Percentiles rank a stretch among this genome's conserved stretches.
Evolutionary conservation across 2,113 vertebrate genomes (phyloP).

Genomic region (Otus sunia): DNA sequence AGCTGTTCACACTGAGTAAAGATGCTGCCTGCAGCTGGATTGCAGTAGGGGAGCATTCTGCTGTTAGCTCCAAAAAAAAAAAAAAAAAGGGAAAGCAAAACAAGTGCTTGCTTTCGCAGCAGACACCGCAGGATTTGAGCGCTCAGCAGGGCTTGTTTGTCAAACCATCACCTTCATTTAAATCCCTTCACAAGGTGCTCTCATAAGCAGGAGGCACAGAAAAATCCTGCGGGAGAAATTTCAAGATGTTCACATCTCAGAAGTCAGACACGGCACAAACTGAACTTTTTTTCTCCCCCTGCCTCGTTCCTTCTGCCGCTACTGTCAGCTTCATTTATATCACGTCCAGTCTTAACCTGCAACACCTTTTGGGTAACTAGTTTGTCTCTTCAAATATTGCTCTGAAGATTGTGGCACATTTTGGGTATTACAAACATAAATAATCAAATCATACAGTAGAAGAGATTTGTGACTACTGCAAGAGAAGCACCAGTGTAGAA

Average conservation of each 20-base stretch:
- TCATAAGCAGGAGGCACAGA: background rate
- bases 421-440: background rate
- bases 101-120: background rate
- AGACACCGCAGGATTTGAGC: background rate
- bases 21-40: background rate
- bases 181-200: background rate
- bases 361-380: background rate
- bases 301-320: background rate
- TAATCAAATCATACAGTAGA: background rate
- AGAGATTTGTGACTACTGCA: background rate
- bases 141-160: background rate
- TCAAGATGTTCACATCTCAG: background rate
- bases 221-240: background rate
- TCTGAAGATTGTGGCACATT: background rate
- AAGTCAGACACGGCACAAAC: background rate
- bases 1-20: background rate
- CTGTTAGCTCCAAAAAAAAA: background rate
- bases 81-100: background rate
- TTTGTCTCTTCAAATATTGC: background rate
- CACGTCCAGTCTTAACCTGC: background rate
- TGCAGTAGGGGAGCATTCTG: background rate
- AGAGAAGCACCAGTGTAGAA: background rate
- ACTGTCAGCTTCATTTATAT: background rate
- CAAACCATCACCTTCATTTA: background rate
- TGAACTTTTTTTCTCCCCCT: fast-evolving